Percentiles rank a stretch among this genome's conserved stretches.
These are phyloP conservation scores for Dallia pectoralis DNA, from an alignment of 2,797 vertebrate genomes.

Conservation along the genomic window DNA sequence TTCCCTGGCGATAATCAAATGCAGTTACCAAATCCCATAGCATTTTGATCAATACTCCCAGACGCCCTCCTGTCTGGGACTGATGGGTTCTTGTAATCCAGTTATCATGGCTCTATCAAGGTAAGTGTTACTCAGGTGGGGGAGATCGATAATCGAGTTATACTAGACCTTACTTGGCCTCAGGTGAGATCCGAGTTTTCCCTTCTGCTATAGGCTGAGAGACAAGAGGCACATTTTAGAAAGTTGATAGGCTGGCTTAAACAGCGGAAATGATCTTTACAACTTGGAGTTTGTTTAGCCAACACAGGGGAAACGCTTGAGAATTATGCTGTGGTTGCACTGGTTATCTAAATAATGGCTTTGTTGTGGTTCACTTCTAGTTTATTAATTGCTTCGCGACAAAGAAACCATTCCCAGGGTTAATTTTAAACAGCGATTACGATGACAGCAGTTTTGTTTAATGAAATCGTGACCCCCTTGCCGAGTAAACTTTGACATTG, in stretches of 20 bases:
- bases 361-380: neutral
- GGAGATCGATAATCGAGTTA: too few species aligned
- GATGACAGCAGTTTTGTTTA: neutral
- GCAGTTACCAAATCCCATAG: conserved; percentile 25
- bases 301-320: neutral
- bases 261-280: conserved; percentile 13
- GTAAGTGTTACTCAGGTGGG: too few species aligned
- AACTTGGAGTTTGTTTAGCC: neutral
- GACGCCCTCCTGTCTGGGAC: too few species aligned
- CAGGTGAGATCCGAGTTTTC: conserved; percentile 1
- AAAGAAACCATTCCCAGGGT: neutral
- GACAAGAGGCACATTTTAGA: neutral
- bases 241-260: conserved; percentile 14
- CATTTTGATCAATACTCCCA: too few species aligned
- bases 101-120: too few species aligned
- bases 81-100: too few species aligned
- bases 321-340: neutral
- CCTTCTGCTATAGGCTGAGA: conserved; percentile 1
- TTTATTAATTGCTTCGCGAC: neutral
- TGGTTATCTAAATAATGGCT: neutral
- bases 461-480: neutral
- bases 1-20: conserved; percentile 21
- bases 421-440: neutral
- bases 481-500: neutral
- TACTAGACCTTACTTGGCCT: conserved; percentile 1